These are phyloP conservation scores for Gerris lacustris DNA, from an alignment of 2,888 invertebrate species.

Conservation along the genomic window DNA sequence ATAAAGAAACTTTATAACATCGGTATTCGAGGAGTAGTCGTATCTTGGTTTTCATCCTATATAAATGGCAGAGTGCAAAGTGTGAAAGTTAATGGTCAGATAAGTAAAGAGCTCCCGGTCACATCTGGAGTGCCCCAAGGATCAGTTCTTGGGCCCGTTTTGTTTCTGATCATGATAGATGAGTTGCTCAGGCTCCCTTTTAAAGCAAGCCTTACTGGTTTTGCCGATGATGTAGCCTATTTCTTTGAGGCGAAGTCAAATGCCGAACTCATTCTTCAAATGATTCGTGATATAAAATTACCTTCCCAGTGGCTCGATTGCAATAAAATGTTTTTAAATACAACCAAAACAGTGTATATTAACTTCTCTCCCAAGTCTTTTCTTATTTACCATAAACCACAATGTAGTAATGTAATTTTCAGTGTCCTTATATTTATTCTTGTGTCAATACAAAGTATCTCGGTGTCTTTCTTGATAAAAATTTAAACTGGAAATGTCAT, in stretches of 20 bases:
- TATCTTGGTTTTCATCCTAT: not conserved
- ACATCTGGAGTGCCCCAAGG: not conserved
- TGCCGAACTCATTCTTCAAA: too few species aligned
- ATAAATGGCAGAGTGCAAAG: not conserved
- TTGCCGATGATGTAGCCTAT: not conserved
- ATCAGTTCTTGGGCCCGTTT: not conserved
- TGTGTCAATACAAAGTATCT: too few species aligned
- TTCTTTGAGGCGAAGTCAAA: not conserved
- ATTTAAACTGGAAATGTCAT: too few species aligned
- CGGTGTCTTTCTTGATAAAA: too few species aligned
- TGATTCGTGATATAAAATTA: too few species aligned
- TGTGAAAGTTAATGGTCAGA: not conserved
- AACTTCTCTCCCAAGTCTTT: too few species aligned
- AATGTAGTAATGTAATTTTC: too few species aligned
- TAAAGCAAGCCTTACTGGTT: not conserved
- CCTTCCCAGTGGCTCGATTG: too few species aligned
- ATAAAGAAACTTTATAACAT: not conserved
- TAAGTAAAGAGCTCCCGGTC: not conserved
- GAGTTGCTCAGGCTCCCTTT: not conserved
- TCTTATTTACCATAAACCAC: too few species aligned
- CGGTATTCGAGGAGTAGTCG: not conserved
- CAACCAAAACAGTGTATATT: too few species aligned
- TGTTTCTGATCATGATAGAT: not conserved
- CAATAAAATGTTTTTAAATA: too few species aligned
- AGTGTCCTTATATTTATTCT: too few species aligned